Conservation (phyloP, 1,140 invertebrate genomes). For the Ephestia elutella region DNA sequence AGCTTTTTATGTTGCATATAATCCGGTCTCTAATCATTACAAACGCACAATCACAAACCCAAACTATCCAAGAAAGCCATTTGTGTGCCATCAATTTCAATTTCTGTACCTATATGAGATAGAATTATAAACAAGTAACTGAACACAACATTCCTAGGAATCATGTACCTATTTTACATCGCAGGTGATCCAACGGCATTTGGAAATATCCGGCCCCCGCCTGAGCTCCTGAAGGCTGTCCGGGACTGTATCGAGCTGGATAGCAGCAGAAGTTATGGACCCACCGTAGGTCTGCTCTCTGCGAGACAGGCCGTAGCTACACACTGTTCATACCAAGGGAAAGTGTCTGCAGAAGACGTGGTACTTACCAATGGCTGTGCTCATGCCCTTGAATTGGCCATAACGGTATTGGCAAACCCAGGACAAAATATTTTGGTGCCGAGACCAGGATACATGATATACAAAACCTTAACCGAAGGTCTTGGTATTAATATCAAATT, state of each 20-base stretch:
- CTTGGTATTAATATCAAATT: constrained; percentile 88
- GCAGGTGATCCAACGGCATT: background rate
- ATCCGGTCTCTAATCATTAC: no score
- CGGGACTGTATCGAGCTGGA: background rate
- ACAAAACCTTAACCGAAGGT: constrained; percentile 91
- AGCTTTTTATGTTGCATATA: no score
- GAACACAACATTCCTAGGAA: no score
- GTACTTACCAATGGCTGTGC: constrained; percentile 96
- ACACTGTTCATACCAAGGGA: constrained; percentile 83
- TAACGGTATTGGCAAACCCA: constrained; percentile 88
- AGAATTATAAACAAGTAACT: no score
- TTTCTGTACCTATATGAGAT: no score
- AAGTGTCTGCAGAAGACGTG: constrained; percentile 86
- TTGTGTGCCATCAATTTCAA: no score
- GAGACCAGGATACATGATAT: constrained; percentile 95
- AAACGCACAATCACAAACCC: no score
- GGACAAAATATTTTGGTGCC: constrained; percentile 96
- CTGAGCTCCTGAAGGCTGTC: background rate
- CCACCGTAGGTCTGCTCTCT: constrained; percentile 82
- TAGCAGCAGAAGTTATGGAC: constrained; percentile 82
- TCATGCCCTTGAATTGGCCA: constrained; percentile 93
- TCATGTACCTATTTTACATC: no score
- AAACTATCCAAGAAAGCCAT: no score
- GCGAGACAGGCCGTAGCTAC: constrained; percentile 89
- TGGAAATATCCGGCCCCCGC: background rate